Base-by-base conservation (phyloP, 2,888 invertebrate genomes). In the Dryomyza anilis region DNA sequence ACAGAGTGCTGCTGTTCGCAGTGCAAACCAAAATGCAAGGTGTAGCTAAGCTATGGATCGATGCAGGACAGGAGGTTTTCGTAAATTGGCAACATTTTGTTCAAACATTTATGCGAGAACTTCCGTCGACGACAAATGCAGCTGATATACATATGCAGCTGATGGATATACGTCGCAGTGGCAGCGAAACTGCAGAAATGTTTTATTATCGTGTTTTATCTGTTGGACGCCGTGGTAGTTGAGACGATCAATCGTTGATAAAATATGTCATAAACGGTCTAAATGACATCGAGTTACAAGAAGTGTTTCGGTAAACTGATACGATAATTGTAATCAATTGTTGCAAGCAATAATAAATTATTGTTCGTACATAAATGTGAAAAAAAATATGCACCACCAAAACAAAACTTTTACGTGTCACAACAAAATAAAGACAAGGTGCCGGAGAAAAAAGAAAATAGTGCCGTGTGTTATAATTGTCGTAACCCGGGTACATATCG, bases 401-500 rank as follows among this genome's bases (percentile, higher is more conserved):
- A 33, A n/a, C n/a, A n/a, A n/a, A n/a, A n/a, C n/a, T n/a, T n/a
- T n/a, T n/a, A 16, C 8, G 16, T 12, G 19, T 16, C 27, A n/a
- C n/a, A n/a, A 3, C 1, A 25, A 25, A 2, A 12, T 23, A 48
- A 48, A 5, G 3, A 25, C 4, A 25, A 12, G 10, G 25, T 4
- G 2, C 3, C 21, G n/a, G 23, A 53, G 5, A 48, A 25, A 2
- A n/a, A 12, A 5, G 48, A 46, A 52, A 12, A 14, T 16, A 10
- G 10, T 12, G 10, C 14, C 4, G 14, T 23, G 48, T 63, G 56
- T n/a, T 64, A 64, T 14, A 64, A 64, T 25, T 64, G 59, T 25
- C 55, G 19, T 10, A 52, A 64, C 1, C 39, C 53, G 14, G 64
- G 64, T 53, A 52, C 25, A 43, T 64, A 23, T 59, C 59, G 1